Percentiles rank a stretch among this genome's conserved stretches.
phyloP scores from a whole-genome alignment of 2,113 vertebrate genomes.

The Hassar affinis region DNA sequence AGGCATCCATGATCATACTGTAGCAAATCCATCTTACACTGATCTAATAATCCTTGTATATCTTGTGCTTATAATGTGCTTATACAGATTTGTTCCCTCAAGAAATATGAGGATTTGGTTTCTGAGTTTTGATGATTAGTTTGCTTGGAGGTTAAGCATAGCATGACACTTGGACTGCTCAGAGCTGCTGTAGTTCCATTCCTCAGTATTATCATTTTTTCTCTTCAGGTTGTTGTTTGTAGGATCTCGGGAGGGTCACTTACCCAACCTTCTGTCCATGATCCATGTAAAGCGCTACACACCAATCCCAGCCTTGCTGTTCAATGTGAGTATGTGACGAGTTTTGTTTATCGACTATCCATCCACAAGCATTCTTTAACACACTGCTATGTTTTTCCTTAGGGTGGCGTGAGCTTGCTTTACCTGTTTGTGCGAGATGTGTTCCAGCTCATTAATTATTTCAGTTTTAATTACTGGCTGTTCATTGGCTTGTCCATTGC shows the following conservation, averaged over 20 bases:
- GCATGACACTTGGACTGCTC: background rate
- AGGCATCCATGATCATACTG: background rate
- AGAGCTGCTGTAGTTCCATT: background rate
- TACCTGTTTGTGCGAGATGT: slow-evolving; percentile 77
- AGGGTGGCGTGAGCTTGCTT: slow-evolving; percentile 77
- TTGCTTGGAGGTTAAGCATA: background rate
- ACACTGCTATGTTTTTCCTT: background rate
- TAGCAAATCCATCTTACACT: background rate
- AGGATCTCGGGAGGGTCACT: slow-evolving; percentile 78
- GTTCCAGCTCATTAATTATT: slow-evolving; percentile 80
- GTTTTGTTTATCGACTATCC: no score
- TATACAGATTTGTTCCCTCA: background rate
- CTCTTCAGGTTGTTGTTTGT: slow-evolving; percentile 76
- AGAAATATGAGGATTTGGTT: background rate
- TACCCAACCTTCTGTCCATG: slow-evolving; percentile 77
- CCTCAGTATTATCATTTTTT: slow-evolving; percentile 1
- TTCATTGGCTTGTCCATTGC: slow-evolving; percentile 79
- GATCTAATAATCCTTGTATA: background rate
- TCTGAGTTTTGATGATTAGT: background rate
- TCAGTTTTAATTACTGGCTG: slow-evolving; percentile 83
- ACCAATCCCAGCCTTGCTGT: slow-evolving; percentile 79
- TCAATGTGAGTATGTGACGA: slow-evolving; percentile 70
- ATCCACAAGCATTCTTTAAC: background rate
- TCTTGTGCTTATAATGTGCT: background rate
- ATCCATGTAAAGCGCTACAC: slow-evolving; percentile 76